Evolutionary conservation across 2,113 vertebrate species (phyloP), one percentile per base, ranked within the genome.

Genomic region (Trematocara zebra): DNA sequence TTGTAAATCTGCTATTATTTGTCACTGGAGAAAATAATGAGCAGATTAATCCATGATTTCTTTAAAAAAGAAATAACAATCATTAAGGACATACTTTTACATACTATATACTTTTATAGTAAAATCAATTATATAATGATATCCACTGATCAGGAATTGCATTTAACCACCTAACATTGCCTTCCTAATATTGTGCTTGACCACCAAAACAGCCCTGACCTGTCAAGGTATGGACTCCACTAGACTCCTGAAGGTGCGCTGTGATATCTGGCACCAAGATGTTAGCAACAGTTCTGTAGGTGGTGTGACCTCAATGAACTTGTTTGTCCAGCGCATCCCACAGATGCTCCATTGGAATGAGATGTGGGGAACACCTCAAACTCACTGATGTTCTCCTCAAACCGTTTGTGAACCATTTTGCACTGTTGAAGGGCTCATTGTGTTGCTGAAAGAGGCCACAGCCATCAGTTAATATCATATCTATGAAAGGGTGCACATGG

Each of bases 231-330:
- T 64, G 10, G 10, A 20, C 10, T 37, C 0, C 18, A 64, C 18
- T 35, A 37, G 59, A n/a, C 59, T 37, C 33, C 59, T n/a, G 17
- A 64, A 37, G 31, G 31, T 64, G 17, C 1, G 2, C 59, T 64
- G 31, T 64, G 31, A 28, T 64, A 64, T 64, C 59, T 37, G 59
- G 59, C 31, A 61, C 57, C 15, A 35, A 37, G 6, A n/a, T 61
- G 57, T 61, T 35, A 61, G 57, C 28, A 61, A 35, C 57, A 61
- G 17, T 35, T 61, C 17, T 37, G 31, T 64, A 11, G 31, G 10
- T 64, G 59, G 6, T 0, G 31, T 35, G 59, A 31, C 59, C 0
- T n/a, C 10, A 35, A 64, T 64, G 59, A n/a, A 64, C 0, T 12
- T 64, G 59, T 64, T 37, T 64, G 18, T 64, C 33, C 33, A 64